phyloP scores from a whole-genome alignment of 2,888 invertebrate species.

The Agrotis clavis region DNA sequence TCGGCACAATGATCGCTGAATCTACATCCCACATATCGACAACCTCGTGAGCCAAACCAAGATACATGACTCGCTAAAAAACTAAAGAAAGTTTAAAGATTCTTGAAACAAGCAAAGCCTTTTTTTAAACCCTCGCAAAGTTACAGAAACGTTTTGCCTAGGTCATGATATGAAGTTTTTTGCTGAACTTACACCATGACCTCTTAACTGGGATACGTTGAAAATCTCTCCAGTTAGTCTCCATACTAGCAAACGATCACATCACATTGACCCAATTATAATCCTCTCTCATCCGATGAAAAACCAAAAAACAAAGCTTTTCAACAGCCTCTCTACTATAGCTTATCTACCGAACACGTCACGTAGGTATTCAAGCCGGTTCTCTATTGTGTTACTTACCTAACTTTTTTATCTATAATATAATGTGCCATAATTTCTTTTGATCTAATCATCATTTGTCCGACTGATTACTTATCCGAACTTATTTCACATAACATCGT shows the following conservation, averaged over 20 bases:
- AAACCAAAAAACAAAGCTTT: conserved; percentile 13
- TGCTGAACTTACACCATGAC: not conserved
- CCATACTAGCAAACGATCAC: not conserved
- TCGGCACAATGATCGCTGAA: too few relatives aligned
- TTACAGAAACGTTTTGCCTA: not conserved
- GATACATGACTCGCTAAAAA: too few relatives aligned
- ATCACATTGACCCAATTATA: conserved; percentile 33
- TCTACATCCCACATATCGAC: too few relatives aligned
- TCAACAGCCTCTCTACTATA: not conserved
- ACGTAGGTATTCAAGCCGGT: too few relatives aligned
- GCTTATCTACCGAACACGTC: not conserved
- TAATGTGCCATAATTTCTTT: too few relatives aligned
- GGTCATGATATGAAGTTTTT: not conserved
- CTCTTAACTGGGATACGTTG: not conserved
- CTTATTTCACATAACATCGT: too few relatives aligned
- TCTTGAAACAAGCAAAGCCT: not conserved
- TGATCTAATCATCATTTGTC: too few relatives aligned
- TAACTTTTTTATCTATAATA: too few relatives aligned
- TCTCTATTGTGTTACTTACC: too few relatives aligned
- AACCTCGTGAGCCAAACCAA: too few relatives aligned
- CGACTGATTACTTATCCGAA: too few relatives aligned
- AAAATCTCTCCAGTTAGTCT: not conserved
- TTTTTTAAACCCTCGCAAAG: not conserved
- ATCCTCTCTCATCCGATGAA: not conserved
- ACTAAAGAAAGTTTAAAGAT: too few relatives aligned